Conservation (phyloP, 1,140 invertebrate species). For the Leptopilina boulardi region DNA sequence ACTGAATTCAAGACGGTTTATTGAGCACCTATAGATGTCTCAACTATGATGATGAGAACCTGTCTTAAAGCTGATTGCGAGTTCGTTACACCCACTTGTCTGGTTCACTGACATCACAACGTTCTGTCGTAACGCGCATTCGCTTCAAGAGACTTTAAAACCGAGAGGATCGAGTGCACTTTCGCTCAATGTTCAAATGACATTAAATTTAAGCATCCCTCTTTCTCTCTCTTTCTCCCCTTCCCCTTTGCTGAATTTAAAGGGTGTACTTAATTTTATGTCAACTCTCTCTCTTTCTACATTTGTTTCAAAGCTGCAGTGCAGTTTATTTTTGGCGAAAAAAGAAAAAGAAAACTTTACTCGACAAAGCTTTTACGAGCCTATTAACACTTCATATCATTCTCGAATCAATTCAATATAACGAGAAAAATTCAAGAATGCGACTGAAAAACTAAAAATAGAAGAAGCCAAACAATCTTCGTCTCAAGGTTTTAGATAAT, state of each 20-base stretch:
- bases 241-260: too few species aligned
- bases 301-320: neutral
- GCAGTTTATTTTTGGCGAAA: neutral
- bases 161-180: conserved; percentile 10
- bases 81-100: conserved; percentile 33
- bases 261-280: conserved; percentile 6
- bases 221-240: neutral
- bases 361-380: neutral
- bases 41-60: conserved; percentile 31
- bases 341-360: too few species aligned
- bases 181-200: conserved; percentile 15
- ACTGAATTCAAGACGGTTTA: conserved; percentile 8
- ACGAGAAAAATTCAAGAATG: neutral
- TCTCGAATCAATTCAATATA: neutral
- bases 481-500: too few species aligned
- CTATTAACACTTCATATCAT: neutral
- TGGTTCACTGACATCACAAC: conserved; percentile 29
- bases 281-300: too few species aligned
- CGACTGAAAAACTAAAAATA: neutral
- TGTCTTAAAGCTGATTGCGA: conserved; percentile 30
- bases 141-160: conserved; percentile 14
- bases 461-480: too few species aligned
- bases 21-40: neutral
- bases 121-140: conserved; percentile 17
- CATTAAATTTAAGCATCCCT: conserved; percentile 25